These are phyloP conservation scores for Cynodonichthys magdalenae DNA, from an alignment of 2,797 vertebrate species.

Conservation along the genomic window DNA sequence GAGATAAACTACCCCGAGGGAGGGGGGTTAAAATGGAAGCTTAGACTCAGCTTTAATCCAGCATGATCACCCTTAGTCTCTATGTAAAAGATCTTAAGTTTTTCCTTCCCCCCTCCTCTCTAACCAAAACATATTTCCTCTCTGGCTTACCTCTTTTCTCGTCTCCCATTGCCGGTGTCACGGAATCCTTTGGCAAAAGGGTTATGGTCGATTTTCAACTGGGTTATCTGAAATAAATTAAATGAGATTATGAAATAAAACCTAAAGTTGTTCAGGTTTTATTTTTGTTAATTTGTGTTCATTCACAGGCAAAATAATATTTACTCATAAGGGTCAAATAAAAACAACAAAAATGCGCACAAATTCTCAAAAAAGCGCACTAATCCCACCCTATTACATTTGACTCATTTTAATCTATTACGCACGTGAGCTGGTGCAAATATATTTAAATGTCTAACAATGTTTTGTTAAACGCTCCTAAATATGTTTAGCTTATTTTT, in stretches of 20 bases:
- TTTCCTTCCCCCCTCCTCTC: no score
- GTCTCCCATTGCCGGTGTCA: constrained; percentile 96
- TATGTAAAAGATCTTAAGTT: background rate
- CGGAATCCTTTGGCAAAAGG: constrained; percentile 98
- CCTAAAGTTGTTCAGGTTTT: background rate
- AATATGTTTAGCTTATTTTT: constrained; percentile 39
- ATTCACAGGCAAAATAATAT: no score
- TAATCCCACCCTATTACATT: no score
- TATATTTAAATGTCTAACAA: constrained; percentile 44
- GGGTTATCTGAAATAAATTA: constrained; percentile 83
- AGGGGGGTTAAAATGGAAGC: constrained; percentile 32
- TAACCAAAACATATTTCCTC: background rate
- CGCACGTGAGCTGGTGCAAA: no score
- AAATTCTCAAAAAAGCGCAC: no score
- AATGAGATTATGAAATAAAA: background rate
- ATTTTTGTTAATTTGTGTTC: no score
- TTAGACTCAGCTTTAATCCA: constrained; percentile 37
- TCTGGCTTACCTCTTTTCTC: constrained; percentile 93
- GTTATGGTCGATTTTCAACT: constrained; percentile 99
- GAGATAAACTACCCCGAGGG: constrained; percentile 18
- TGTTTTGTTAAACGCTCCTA: constrained; percentile 30
- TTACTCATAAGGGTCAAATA: no score
- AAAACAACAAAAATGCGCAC: background rate
- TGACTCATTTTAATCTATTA: no score
- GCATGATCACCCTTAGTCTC: constrained; percentile 17